Evolutionary conservation across 2,888 invertebrate genomes (phyloP).

Genomic region (Drosophila mimica): DNA sequence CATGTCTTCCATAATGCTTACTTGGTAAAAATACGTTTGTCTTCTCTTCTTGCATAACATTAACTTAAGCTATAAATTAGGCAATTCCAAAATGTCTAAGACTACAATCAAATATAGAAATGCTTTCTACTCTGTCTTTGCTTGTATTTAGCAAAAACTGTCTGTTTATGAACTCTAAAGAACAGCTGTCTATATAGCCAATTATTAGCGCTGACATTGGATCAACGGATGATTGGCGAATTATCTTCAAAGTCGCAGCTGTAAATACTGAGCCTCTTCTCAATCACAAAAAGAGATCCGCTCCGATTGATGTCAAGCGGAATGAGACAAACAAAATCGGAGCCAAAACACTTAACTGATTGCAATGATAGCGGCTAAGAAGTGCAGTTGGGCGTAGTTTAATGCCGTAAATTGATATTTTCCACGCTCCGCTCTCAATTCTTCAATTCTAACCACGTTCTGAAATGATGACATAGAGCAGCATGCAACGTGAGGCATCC

Average conservation of each 20-base stretch:
- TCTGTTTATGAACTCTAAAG: background rate
- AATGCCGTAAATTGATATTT: conserved; percentile 72
- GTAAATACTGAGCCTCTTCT: conserved; percentile 12
- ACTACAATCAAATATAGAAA: background rate
- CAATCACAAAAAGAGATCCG: conserved; percentile 59
- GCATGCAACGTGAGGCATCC: conserved; percentile 22
- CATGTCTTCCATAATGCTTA: no score
- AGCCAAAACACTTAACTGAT: conserved; percentile 71
- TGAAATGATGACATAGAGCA: conserved; percentile 67
- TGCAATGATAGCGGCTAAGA: conserved; percentile 47
- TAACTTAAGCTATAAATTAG: background rate
- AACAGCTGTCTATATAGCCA: background rate
- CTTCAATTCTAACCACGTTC: conserved; percentile 52
- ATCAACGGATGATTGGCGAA: conserved; percentile 1
- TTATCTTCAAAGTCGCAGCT: conserved; percentile 25
- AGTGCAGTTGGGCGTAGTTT: conserved; percentile 35
- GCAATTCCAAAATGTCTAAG: background rate
- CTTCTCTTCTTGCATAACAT: background rate
- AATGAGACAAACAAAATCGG: background rate
- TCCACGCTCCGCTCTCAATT: conserved; percentile 57
- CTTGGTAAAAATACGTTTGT: background rate
- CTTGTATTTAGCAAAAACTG: background rate
- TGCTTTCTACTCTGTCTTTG: background rate
- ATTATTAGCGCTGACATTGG: conserved; percentile 10
- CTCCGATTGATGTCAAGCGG: conserved; percentile 39